Evolutionary conservation across 2,888 invertebrate species (phyloP).

Genomic region (Sarcophaga rosellei): DNA sequence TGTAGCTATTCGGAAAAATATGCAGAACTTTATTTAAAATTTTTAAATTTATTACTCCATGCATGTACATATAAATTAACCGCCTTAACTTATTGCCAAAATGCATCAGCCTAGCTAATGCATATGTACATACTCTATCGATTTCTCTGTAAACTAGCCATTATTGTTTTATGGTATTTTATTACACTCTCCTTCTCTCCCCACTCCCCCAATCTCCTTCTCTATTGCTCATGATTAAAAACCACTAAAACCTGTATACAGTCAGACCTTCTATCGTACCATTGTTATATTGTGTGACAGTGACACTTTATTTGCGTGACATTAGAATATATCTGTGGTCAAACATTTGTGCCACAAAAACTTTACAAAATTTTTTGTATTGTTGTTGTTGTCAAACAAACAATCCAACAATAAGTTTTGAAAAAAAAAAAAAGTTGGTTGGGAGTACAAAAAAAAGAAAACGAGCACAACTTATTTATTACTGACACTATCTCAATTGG

Average conservation of each 20-base stretch:
- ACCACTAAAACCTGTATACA: constrained; percentile 59
- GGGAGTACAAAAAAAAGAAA: neutral
- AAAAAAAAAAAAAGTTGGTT: constrained; percentile 8
- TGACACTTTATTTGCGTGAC: constrained; percentile 69
- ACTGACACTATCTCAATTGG: constrained; percentile 69
- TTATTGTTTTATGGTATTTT: neutral
- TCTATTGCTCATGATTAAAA: constrained; percentile 42
- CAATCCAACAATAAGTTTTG: too few species aligned
- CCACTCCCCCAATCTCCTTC: neutral
- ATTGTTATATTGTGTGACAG: constrained; percentile 62
- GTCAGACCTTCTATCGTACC: constrained; percentile 39
- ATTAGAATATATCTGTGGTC: constrained; percentile 68
- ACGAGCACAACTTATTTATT: constrained; percentile 67
- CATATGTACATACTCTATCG: neutral
- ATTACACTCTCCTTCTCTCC: neutral
- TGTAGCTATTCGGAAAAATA: too few species aligned
- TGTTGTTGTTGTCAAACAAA: neutral
- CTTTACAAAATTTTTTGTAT: neutral
- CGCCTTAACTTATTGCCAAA: neutral
- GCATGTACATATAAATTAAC: neutral
- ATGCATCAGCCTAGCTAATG: neutral
- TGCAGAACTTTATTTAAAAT: neutral
- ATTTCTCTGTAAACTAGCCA: neutral
- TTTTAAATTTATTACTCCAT: neutral
- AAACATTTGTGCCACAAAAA: constrained; percentile 57